These are phyloP conservation scores for Dryobates pubescens DNA, from an alignment of 2,797 vertebrate genomes.

Conservation along the genomic window DNA sequence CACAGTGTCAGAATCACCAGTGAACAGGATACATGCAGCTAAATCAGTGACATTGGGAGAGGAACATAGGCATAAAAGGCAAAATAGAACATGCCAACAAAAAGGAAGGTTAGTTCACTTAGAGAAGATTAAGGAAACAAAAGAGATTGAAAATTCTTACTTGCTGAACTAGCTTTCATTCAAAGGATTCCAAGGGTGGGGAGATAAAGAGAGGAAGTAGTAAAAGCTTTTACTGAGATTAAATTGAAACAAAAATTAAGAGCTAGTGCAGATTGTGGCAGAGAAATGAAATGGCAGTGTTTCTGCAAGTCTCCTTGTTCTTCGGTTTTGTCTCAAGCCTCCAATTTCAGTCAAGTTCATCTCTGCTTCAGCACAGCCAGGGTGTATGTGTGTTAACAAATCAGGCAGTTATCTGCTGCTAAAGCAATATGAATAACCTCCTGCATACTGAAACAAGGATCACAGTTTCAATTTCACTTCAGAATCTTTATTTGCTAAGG, in stretches of 20 bases:
- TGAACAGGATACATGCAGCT: background rate
- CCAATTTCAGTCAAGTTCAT: background rate
- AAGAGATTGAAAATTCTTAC: background rate
- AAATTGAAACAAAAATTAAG: slow-evolving; percentile 20
- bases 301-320: background rate
- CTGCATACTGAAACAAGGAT: background rate
- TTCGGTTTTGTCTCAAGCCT: background rate
- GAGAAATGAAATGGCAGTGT: background rate
- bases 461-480: background rate
- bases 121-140: background rate
- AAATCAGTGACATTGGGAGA: background rate
- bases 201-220: background rate
- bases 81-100: background rate
- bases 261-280: background rate
- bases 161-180: slow-evolving; percentile 19
- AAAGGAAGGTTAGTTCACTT: slow-evolving; percentile 2
- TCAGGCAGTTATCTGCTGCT: background rate
- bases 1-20: background rate
- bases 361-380: background rate
- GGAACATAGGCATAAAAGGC: background rate
- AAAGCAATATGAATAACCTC: background rate
- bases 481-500: background rate
- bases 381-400: background rate
- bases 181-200: background rate
- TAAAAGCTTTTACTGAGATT: slow-evolving; percentile 36